Evolutionary conservation across 2,888 invertebrate species (phyloP), one percentile per base, ranked within the genome.

Genomic region (Hedya salicella): DNA sequence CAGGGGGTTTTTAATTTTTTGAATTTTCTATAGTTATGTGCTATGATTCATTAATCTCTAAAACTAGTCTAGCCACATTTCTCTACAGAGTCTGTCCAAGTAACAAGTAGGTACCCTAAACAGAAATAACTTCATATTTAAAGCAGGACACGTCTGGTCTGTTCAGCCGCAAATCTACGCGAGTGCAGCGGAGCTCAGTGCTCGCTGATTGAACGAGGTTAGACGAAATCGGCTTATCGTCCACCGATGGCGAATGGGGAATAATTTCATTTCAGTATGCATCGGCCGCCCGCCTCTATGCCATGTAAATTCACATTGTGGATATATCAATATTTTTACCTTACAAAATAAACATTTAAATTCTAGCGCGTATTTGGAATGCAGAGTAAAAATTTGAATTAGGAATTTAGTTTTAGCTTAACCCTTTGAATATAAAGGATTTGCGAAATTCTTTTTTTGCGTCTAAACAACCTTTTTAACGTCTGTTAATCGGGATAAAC

Each of bases 151-250:
- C 70, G 72, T 73, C 76, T 73, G 75, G 71, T 76, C 75, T 76
- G 71, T 69, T 56, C 69, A 52, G 65, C 70, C 76, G 74, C 74
- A 78, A 75, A 77, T 78, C 75, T 77, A 73, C 71, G 72, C 72
- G 71, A 75, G 69, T 71, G 76, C 74, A 78, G 77, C 72, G 71
- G 74, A 75, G 76, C 80, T 77, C 79, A 70, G 74, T 71, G 71
- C 74, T 73, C 79, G 72, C 82, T 87, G 89, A 89, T 87, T 87
- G 89, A 85, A 89, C 85, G 82, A 88, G 84, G 86, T 87, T 87
- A 86, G 85, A 78, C 81, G 80, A 83, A 89, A 90, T 89, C 88
- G 86, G 87, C 87, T 89, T 90, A 88, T 84, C 84, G 86, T 79
- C 77, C 75, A 70, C 72, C 83, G 80, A 80, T 83, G 78, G 83